Base-by-base conservation (phyloP, 1,140 invertebrate species). In the Euura saliciscinereae region DNA sequence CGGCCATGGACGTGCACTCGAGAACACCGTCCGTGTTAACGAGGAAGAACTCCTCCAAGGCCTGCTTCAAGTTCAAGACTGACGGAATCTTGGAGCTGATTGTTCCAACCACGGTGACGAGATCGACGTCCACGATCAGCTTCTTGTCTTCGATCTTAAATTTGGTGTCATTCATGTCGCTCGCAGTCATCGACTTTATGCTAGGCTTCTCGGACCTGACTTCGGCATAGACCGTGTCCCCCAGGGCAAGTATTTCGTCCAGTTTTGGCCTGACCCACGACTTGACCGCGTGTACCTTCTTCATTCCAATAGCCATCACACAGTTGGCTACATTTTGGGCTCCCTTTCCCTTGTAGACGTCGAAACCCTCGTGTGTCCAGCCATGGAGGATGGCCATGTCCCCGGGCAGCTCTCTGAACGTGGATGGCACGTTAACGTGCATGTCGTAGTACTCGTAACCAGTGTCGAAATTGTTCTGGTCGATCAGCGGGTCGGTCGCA, bases 41-140 rank as follows among this genome's bases (percentile, higher is more conserved):
- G n/a, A 79, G 8, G 66, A 87, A 86, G 70, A 87, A 86, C 42
- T 82, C 82, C 3, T 80, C 74, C 45, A 87, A 45, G 0, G 78
- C 85, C 64, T 79, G 76, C 43, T 74, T 80, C 43, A 87, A 51
- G 44, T 78, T 84, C 44, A 83, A 45, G 4, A 85, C 72, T 3
- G 72, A 65, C 0, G 80, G 79, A 5, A 76, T 28, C 69, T 81
- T 85, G 0, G 85, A 86, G 2, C 43, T 74, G 2, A 87, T 67
- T 4, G 83, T 85, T 1, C 86, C 86, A 3, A 77, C 76, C 0
- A 84, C 70, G 0, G 84, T 84, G 2, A 86, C 74, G 0, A 84
- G 44, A 43, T 87, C 83, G 0, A 85, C 81, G 7, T 80, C 74
- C 10, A 83, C 66, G 2, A 81, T 76, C 42, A 84, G 43, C n/a